Conservation (phyloP, 2,888 invertebrate species). For the Agriotes lineatus region DNA sequence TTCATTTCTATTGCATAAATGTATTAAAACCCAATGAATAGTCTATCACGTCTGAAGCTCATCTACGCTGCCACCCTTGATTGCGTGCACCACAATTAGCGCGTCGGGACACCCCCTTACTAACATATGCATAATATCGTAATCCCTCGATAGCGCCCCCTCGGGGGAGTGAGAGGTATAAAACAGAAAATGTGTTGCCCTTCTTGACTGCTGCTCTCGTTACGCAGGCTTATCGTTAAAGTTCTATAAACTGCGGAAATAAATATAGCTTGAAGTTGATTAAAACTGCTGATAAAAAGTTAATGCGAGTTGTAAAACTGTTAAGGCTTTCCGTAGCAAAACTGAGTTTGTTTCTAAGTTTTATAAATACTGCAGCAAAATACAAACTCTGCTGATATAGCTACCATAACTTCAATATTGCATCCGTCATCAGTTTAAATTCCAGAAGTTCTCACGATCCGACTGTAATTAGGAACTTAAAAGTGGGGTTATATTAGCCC, state of each 20-base stretch:
- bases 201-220: background rate
- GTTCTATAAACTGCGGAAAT: constrained; percentile 16
- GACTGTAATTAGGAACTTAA: no score
- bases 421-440: no score
- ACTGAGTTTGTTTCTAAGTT: constrained; percentile 18
- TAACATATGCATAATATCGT: constrained; percentile 26
- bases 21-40: constrained; percentile 27
- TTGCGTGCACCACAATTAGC: constrained; percentile 16
- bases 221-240: background rate
- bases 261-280: constrained; percentile 23
- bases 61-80: background rate
- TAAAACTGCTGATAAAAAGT: constrained; percentile 21
- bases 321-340: constrained; percentile 17
- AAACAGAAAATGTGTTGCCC: constrained; percentile 3
- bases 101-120: constrained; percentile 5
- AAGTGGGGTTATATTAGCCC: no score
- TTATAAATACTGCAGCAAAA: constrained; percentile 16
- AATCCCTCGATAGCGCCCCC: constrained; percentile 13
- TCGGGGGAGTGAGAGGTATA: background rate
- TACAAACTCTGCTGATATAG: no score
- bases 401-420: no score
- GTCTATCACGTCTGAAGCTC: constrained; percentile 17
- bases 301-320: constrained; percentile 25
- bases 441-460: no score
- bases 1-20: constrained; percentile 30